These are phyloP conservation scores for Barbus barbus DNA, from an alignment of 2,113 vertebrate genomes.

Conservation along the genomic window DNA sequence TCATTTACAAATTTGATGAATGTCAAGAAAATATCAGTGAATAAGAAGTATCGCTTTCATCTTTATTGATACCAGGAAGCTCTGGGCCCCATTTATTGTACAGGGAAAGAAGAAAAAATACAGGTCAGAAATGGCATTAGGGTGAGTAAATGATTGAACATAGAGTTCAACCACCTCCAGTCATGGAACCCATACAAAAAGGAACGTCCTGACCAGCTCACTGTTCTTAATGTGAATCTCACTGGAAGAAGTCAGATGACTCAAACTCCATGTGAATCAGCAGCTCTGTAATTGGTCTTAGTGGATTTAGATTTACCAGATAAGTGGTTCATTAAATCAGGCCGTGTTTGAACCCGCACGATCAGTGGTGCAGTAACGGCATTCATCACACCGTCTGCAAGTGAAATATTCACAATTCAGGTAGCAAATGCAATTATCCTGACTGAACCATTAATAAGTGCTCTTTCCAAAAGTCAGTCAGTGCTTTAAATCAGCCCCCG, in stretches of 20 bases:
- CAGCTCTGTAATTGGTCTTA: slow-evolving; percentile 40
- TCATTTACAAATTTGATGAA: too few species aligned
- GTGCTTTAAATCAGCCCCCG: background rate
- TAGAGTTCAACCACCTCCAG: background rate
- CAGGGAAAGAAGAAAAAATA: background rate
- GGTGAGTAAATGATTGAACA: background rate
- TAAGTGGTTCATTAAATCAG: slow-evolving; percentile 49
- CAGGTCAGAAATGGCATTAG: background rate
- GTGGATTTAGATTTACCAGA: slow-evolving; percentile 49
- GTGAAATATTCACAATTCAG: slow-evolving; percentile 26
- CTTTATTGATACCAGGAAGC: background rate
- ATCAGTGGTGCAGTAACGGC: slow-evolving; percentile 34
- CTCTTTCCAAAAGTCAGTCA: slow-evolving; percentile 7
- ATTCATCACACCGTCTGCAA: slow-evolving; percentile 42
- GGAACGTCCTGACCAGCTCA: background rate
- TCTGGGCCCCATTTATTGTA: background rate
- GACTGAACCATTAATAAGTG: slow-evolving; percentile 37
- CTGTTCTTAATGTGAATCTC: background rate
- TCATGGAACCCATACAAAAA: background rate
- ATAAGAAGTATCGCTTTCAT: background rate
- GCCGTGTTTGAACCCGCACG: slow-evolving; percentile 43
- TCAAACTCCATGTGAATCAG: slow-evolving; percentile 33
- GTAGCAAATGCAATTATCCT: slow-evolving; percentile 39
- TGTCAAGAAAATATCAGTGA: background rate
- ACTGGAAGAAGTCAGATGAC: slow-evolving; percentile 27